A percentile compares a stretch with the other conserved stretches of the same genome.
These are phyloP conservation scores for Ectemnius cavifrons DNA, from an alignment of 2,888 invertebrate species.

Conservation along the genomic window DNA sequence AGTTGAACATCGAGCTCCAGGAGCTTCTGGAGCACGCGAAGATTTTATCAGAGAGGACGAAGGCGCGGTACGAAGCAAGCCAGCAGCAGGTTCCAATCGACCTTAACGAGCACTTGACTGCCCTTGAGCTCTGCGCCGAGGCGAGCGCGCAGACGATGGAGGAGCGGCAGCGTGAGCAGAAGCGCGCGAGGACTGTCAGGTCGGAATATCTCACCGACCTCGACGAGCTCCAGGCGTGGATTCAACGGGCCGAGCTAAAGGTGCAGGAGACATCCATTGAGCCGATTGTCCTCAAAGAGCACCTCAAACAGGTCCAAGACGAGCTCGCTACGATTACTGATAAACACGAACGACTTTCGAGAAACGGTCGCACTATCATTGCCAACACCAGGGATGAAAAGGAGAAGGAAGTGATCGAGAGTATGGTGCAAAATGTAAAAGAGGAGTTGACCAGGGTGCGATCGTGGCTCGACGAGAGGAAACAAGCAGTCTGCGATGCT, in stretches of 20 bases:
- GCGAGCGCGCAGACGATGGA: slow-evolving; percentile 89
- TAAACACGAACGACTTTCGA: slow-evolving; percentile 87
- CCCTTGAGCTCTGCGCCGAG: slow-evolving; percentile 90
- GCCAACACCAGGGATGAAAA: slow-evolving; percentile 89
- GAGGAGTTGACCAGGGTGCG: slow-evolving; percentile 89
- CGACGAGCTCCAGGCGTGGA: slow-evolving; percentile 90
- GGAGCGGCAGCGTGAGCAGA: slow-evolving; percentile 91
- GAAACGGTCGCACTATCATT: slow-evolving; percentile 88
- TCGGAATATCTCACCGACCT: slow-evolving; percentile 89
- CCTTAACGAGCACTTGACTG: slow-evolving; percentile 88
- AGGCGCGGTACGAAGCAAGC: slow-evolving; percentile 77
- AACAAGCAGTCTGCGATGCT: slow-evolving; percentile 90
- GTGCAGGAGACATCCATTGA: slow-evolving; percentile 89
- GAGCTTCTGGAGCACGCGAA: slow-evolving; percentile 70
- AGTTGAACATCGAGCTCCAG: slow-evolving; percentile 77
- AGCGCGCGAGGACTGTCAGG: slow-evolving; percentile 89
- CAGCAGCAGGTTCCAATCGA: slow-evolving; percentile 83
- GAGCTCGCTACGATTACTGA: slow-evolving; percentile 87
- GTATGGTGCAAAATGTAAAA: slow-evolving; percentile 86
- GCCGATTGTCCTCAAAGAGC: slow-evolving; percentile 88
- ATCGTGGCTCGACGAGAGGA: slow-evolving; percentile 89
- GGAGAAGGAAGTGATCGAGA: slow-evolving; percentile 87
- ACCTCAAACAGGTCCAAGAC: slow-evolving; percentile 86
- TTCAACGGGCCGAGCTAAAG: slow-evolving; percentile 89
- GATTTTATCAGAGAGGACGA: slow-evolving; percentile 74